Base-by-base conservation (phyloP, 2,113 vertebrate genomes). In the Rafetus swinhoei region DNA sequence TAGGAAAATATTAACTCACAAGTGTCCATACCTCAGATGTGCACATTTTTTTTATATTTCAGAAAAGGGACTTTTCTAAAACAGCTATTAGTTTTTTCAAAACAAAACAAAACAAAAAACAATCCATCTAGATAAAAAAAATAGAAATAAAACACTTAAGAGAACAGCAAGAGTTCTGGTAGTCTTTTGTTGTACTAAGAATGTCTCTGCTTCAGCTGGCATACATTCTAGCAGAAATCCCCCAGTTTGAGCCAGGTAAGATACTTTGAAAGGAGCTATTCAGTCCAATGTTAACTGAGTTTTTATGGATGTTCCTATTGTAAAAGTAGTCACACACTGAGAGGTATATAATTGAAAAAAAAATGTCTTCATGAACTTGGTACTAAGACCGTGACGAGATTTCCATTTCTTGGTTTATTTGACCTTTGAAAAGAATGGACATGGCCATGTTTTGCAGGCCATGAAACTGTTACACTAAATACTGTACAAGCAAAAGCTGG, bases 291-390 rank as follows among this genome's bases (percentile, higher is more conserved):
- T 85, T 87, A 35, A 82, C 9, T 11, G 65, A 92, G 91, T 95
- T 85, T 79, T 91, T 56, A 90, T 87, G 54, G 95, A 74, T 89
- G 93, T 95, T 97, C 93, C 82, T 95, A 96, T 94, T 95, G 86
- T 80, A 92, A 91, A 94, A 96, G 95, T 96, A 96, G 96, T 96
- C 91, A 95, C 96, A 97, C 94, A 94, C 93, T 89, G 39, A 96
- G 97, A 97, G 95, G 96, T 97, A 97, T 96, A 96, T 96, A 88
- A 95, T 79, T 86, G 81, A 94, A 97, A 97, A 95, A 94, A 93
- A 94, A 97, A 95, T 97, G 95, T 95, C 95, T 96, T 93, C 96
- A 96, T 90, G 91, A 97, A 95, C 85, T 80, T 96, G 91, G 92
- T 96, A 96, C 25, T 94, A 82, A 88, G 89, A 90, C 97, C 97